phyloP scores from a whole-genome alignment of 2,113 vertebrate species.

The Phoxinus phoxinus region DNA sequence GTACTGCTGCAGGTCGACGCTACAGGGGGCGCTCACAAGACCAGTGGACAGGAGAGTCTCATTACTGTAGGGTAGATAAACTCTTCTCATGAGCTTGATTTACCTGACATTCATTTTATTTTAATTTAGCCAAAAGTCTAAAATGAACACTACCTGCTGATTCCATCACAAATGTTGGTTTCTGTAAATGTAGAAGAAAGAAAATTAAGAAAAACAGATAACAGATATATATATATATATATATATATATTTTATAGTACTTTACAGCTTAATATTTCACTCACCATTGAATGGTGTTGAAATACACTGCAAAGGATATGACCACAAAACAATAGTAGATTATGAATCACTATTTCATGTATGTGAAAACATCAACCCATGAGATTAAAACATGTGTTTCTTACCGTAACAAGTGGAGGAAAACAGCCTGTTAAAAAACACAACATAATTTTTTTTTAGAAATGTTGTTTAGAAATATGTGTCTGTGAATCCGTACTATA shows the following conservation, averaged over 20 bases:
- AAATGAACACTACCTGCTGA: slow-evolving; percentile 61
- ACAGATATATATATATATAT: not conserved
- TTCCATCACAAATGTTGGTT: slow-evolving; percentile 57
- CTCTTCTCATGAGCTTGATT: not conserved
- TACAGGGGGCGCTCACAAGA: not conserved
- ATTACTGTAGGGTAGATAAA: slow-evolving; percentile 59
- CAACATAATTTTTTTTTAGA: too few relatives aligned
- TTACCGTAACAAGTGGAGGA: not conserved
- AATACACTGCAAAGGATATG: slow-evolving; percentile 63
- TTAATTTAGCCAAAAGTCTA: not conserved
- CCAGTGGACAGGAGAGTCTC: not conserved
- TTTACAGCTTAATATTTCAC: not conserved
- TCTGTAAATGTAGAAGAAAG: slow-evolving; percentile 56
- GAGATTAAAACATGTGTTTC: slow-evolving; percentile 21
- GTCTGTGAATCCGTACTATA: not conserved
- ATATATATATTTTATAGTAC: not conserved
- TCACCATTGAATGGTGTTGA: slow-evolving; percentile 65
- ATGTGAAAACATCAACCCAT: not conserved
- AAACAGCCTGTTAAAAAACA: slow-evolving; percentile 65
- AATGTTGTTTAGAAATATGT: not conserved
- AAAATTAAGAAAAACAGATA: not conserved
- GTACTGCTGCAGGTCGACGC: slow-evolving; percentile 65
- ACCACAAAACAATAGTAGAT: not conserved
- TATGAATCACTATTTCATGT: not conserved
- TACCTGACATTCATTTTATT: not conserved